Percentiles rank a stretch among this genome's conserved stretches.
Conservation (phyloP, 2,113 vertebrate genomes). For the Zosterops pallidus region DNA sequence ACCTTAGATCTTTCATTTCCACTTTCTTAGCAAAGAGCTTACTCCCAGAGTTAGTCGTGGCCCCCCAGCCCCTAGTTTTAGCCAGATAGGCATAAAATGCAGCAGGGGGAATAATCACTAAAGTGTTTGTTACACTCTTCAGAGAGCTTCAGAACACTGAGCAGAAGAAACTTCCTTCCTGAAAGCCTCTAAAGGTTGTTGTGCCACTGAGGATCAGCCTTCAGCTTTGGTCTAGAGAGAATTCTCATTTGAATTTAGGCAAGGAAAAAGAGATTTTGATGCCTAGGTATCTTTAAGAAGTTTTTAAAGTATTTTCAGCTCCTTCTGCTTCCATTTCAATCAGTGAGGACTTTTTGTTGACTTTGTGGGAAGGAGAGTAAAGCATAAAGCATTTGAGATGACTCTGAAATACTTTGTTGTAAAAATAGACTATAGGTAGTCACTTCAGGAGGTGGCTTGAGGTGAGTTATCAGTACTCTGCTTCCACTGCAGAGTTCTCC, state of each 20-base stretch:
- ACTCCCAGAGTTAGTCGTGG: not conserved
- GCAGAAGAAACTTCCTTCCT: not conserved
- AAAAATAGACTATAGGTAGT: not conserved
- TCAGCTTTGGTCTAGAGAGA: not conserved
- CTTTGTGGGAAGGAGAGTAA: not conserved
- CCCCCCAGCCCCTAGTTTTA: not conserved
- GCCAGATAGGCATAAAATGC: not conserved
- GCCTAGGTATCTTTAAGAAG: not conserved
- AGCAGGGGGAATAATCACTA: not conserved
- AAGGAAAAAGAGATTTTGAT: not conserved
- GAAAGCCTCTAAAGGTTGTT: not conserved
- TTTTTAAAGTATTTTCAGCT: not conserved
- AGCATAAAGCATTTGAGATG: not conserved
- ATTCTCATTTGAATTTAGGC: not conserved
- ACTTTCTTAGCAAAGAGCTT: not conserved
- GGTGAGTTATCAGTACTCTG: not conserved
- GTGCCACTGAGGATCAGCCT: not conserved
- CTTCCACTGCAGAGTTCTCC: not conserved
- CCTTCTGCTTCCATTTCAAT: not conserved
- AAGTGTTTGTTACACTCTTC: not conserved
- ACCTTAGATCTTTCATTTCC: not conserved
- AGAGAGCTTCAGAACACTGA: not conserved
- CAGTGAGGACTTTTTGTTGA: not conserved
- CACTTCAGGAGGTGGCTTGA: not conserved
- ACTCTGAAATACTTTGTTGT: not conserved